Evolutionary conservation across 1,140 invertebrate species (phyloP).

Genomic region (Luehdorfia chinensis): DNA sequence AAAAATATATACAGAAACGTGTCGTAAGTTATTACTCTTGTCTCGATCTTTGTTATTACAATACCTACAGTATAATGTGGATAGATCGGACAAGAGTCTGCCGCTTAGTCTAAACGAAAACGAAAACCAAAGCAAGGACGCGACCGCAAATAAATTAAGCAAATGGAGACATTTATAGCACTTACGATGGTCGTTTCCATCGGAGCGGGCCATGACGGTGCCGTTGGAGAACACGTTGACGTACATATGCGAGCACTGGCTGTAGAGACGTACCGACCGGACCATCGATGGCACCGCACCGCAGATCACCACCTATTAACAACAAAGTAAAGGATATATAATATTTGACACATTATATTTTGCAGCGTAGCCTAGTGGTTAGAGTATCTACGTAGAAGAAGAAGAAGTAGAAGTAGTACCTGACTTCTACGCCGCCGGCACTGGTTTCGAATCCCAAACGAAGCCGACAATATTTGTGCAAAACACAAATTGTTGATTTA

Average conservation of each 20-base stretch:
- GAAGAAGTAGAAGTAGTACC: too few relatives aligned
- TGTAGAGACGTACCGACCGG: conserved; percentile 82
- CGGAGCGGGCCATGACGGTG: conserved; percentile 73
- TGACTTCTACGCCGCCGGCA: too few relatives aligned
- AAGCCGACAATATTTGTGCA: too few relatives aligned
- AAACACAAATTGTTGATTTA: too few relatives aligned
- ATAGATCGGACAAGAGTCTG: too few relatives aligned
- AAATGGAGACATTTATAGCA: conserved; percentile 25
- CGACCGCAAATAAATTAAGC: conserved; percentile 3
- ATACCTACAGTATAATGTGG: too few relatives aligned
- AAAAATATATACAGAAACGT: too few relatives aligned
- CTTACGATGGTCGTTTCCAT: conserved; percentile 76
- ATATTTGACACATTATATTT: conserved; percentile 12
- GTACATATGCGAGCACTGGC: conserved; percentile 68
- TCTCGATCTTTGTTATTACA: too few relatives aligned
- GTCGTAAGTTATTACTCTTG: too few relatives aligned
- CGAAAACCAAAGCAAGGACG: background rate
- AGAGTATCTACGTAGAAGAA: too few relatives aligned
- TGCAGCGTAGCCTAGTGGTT: background rate
- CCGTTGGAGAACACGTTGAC: conserved; percentile 74
- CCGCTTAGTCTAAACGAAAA: background rate
- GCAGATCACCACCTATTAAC: conserved; percentile 85
- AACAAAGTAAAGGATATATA: conserved; percentile 19
- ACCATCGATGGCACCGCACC: conserved; percentile 83
- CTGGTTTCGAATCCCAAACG: too few relatives aligned